These are phyloP conservation scores for Pterostichus madidus DNA, from an alignment of 2,888 invertebrate species.

Conservation along the genomic window DNA sequence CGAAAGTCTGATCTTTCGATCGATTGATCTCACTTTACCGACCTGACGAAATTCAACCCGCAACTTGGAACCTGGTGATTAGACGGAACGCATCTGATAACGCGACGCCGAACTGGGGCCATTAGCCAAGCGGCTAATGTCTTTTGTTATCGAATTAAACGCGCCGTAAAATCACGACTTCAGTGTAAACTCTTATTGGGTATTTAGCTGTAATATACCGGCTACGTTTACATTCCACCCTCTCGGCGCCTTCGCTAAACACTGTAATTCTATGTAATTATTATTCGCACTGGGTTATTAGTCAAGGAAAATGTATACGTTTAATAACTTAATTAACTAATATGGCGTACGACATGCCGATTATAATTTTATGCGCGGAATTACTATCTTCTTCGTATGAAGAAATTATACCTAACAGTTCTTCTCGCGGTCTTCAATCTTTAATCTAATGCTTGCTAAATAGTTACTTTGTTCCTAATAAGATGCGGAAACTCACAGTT, in stretches of 20 bases:
- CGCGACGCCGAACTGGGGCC: slow-evolving; percentile 24
- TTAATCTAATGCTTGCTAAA: no score
- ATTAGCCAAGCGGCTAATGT: slow-evolving; percentile 53
- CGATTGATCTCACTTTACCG: slow-evolving; percentile 19
- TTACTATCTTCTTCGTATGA: background rate
- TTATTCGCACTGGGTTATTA: slow-evolving; percentile 9
- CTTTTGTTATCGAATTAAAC: slow-evolving; percentile 66
- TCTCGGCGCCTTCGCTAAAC: slow-evolving; percentile 10
- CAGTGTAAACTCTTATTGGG: slow-evolving; percentile 64
- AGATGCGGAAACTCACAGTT: no score
- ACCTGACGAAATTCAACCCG: slow-evolving; percentile 27
- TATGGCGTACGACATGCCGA: background rate
- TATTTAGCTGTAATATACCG: slow-evolving; percentile 61
- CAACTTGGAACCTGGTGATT: slow-evolving; percentile 46
- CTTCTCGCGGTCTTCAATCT: background rate
- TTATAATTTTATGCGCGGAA: slow-evolving; percentile 26
- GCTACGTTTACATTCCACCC: slow-evolving; percentile 52
- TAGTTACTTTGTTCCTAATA: no score
- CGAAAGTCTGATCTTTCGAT: slow-evolving; percentile 15
- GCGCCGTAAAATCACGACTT: slow-evolving; percentile 62
- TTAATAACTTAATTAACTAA: slow-evolving; percentile 46
- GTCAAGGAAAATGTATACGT: background rate
- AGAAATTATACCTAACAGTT: background rate
- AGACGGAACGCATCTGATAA: slow-evolving; percentile 60
- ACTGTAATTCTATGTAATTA: slow-evolving; percentile 38